Base-by-base conservation (phyloP, 2,888 invertebrate species). In the Apodemia duryi region DNA sequence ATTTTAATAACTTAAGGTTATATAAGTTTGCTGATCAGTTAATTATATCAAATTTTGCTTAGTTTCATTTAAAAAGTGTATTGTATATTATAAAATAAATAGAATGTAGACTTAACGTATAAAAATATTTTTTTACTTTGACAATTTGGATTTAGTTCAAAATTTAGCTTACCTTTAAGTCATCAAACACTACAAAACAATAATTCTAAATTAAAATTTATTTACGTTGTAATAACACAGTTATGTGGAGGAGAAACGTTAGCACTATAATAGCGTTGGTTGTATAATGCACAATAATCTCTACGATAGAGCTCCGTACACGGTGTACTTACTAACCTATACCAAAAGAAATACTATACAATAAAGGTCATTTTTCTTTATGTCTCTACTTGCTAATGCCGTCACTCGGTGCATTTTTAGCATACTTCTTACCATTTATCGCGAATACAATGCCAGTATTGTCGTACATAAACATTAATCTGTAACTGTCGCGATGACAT, bases 401-500 rank as follows among this genome's bases (percentile, higher is more conserved):
- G 13, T 49, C 46, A 10, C 43, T 49, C 46, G 46, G 13, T 49
- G 46, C 46, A 43, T 43, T 43, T 43, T 43, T 2, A 43, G 43
- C 43, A 49, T 10, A 49, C n/a, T 49, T 49, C 46, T 49, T 49
- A 49, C 10, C 46, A 49, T 49, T 49, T 6, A 49, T 49, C n/a
- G n/a, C n/a, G 13, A 49, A 13, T 6, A 3, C n/a, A 6, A 43
- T 43, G 43, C 11, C 11, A 43, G 43, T 49, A 13, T 49, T 6
- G 13, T 13, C 21, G 21, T 21, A 0, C 21, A 21, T 21, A 21
- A 21, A 21, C 21, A 21, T 21, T 21, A 21, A 21, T 21, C 21
- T 21, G 21, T 21, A 4, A 2, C 11, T 46, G 11, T 46, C n/a
- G 46, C 13, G 66, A 69, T 73, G 69, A 60, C 35, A 43, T 43